phyloP scores from a whole-genome alignment of 92 coral and sea anemone genomes.

The Epizoanthus fatuus region DNA sequence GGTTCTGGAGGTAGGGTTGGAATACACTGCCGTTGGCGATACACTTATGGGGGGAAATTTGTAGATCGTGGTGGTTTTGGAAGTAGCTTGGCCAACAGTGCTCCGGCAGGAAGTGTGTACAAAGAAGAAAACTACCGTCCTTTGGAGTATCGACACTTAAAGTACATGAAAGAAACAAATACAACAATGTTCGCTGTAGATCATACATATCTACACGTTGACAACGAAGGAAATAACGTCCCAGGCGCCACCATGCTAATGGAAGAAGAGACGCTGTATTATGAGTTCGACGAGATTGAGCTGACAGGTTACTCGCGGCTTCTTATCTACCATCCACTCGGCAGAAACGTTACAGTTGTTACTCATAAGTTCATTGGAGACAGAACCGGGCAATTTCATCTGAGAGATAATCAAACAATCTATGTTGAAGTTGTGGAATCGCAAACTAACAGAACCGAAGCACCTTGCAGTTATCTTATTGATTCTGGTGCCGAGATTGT shows the following conservation, averaged over 20 bases:
- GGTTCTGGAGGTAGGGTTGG: slow-evolving; percentile 81
- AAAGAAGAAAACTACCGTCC: slow-evolving; percentile 71
- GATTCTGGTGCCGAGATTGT: slow-evolving; percentile 73
- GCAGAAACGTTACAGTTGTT: slow-evolving; percentile 62
- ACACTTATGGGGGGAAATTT: slow-evolving; percentile 65
- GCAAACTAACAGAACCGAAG: slow-evolving; percentile 71
- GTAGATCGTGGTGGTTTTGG: slow-evolving; percentile 70
- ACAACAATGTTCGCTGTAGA: slow-evolving; percentile 68
- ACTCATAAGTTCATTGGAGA: slow-evolving; percentile 77
- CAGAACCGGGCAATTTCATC: slow-evolving; percentile 75
- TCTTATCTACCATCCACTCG: slow-evolving; percentile 69
- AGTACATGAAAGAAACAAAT: slow-evolving; percentile 64
- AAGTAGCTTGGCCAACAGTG: slow-evolving; percentile 33
- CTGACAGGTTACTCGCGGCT: slow-evolving; percentile 74
- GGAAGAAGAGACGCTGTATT: slow-evolving; percentile 61
- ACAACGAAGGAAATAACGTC: slow-evolving; percentile 64
- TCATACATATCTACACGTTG: slow-evolving; percentile 70
- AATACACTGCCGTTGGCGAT: slow-evolving; percentile 81
- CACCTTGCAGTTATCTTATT: slow-evolving; percentile 76
- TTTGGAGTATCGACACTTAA: slow-evolving; percentile 73
- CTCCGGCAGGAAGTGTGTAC: slow-evolving; percentile 77
- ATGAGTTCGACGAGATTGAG: slow-evolving; percentile 78
- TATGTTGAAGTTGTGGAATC: slow-evolving; percentile 77
- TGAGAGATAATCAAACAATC: slow-evolving; percentile 62
- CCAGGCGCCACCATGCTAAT: slow-evolving; percentile 73